These are phyloP conservation scores for Syrista parreyssii DNA, from an alignment of 2,888 invertebrate species.

Conservation along the genomic window DNA sequence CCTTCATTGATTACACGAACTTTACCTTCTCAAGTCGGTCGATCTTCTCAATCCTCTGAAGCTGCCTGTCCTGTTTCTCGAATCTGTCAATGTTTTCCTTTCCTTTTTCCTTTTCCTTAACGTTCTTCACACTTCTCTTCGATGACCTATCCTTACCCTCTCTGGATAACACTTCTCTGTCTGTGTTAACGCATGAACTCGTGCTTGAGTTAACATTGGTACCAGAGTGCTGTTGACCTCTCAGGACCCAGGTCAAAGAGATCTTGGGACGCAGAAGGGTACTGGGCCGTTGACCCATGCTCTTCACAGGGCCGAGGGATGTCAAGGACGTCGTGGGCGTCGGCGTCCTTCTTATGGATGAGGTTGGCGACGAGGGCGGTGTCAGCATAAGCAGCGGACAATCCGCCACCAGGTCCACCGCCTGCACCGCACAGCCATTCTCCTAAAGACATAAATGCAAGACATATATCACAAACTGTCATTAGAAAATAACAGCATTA, in stretches of 20 bases:
- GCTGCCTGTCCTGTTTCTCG: constrained; percentile 43
- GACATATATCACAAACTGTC: not conserved
- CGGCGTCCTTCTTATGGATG: constrained; percentile 1
- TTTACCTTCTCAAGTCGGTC: constrained; percentile 37
- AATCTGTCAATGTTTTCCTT: constrained; percentile 42
- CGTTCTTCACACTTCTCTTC: constrained; percentile 42
- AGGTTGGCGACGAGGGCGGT: constrained; percentile 32
- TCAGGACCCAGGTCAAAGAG: constrained; percentile 81
- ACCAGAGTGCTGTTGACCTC: constrained; percentile 68
- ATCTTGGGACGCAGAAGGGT: constrained; percentile 70
- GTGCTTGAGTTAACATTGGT: constrained; percentile 49
- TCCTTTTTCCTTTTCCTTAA: constrained; percentile 38
- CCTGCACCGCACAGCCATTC: constrained; percentile 40
- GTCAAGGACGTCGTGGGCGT: constrained; percentile 33
- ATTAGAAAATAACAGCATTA: no score
- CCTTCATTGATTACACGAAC: not conserved
- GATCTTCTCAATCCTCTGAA: constrained; percentile 40
- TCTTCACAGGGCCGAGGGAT: constrained; percentile 28
- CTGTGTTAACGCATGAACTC: constrained; percentile 40
- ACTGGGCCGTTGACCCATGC: constrained; percentile 60
- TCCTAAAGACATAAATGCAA: constrained; percentile 17
- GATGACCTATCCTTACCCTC: constrained; percentile 44
- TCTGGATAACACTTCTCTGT: constrained; percentile 1
- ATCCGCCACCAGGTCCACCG: constrained; percentile 60
- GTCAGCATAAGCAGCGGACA: constrained; percentile 43